phyloP scores from a whole-genome alignment of 2,797 vertebrate genomes.

The Australoheros facetus region DNA sequence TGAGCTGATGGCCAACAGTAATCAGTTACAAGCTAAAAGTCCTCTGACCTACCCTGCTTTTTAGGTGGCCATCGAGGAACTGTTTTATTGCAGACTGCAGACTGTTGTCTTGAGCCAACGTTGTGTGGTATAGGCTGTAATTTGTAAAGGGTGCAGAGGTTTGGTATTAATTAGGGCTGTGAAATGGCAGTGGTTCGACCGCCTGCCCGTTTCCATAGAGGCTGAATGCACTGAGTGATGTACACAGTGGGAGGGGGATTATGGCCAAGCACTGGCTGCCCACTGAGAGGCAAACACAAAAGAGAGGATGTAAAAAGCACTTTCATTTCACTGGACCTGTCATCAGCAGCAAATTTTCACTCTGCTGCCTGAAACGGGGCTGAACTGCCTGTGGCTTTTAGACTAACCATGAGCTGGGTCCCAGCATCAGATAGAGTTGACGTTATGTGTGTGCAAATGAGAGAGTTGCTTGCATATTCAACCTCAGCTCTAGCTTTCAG shows the following conservation, averaged over 20 bases:
- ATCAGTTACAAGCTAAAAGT: constrained; percentile 73
- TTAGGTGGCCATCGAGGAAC: constrained; percentile 78
- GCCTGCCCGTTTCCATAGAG: constrained; percentile 73
- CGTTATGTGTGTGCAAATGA: constrained; percentile 67
- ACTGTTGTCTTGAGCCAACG: constrained; percentile 67
- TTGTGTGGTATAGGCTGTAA: constrained; percentile 73
- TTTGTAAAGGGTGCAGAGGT: constrained; percentile 76
- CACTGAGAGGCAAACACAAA: constrained; percentile 75
- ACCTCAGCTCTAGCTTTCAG: constrained; percentile 55
- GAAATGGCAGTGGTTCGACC: constrained; percentile 70
- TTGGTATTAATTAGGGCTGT: constrained; percentile 82
- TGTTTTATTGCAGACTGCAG: constrained; percentile 74
- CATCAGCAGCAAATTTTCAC: constrained; percentile 81
- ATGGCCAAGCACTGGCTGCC: constrained; percentile 61
- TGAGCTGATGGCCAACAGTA: constrained; percentile 63
- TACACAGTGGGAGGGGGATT: constrained; percentile 72
- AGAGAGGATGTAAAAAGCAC: constrained; percentile 68
- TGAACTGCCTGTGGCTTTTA: constrained; percentile 70
- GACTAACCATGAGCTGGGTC: constrained; percentile 45
- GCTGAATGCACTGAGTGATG: constrained; percentile 76
- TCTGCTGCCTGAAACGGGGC: constrained; percentile 54
- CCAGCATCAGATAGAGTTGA: constrained; percentile 51
- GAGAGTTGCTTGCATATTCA: constrained; percentile 51
- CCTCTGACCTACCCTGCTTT: constrained; percentile 72
- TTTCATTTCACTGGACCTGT: constrained; percentile 78